phyloP scores from a whole-genome alignment of 2,113 vertebrate genomes.

The Corythaixoides concolor region DNA sequence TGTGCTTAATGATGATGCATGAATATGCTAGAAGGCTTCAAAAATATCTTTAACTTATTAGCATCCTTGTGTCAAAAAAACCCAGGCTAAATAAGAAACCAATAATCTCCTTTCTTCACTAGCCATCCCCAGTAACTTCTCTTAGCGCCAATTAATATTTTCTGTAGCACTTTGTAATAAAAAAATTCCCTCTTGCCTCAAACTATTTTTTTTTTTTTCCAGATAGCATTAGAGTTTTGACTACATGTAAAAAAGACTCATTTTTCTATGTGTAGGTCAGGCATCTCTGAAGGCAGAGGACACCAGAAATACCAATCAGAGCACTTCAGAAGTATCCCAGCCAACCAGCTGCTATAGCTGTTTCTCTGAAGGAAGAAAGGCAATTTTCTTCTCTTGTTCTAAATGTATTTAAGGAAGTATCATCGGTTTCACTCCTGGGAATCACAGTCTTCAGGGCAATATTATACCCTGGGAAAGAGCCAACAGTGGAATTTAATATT shows the following conservation, averaged over 20 bases:
- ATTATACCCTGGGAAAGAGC: neutral
- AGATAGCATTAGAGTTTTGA: neutral
- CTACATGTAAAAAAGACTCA: neutral
- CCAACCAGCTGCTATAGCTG: neutral
- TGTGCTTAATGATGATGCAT: neutral
- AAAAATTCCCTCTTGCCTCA: neutral
- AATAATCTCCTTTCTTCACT: neutral
- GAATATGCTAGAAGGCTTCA: neutral
- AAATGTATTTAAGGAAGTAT: neutral
- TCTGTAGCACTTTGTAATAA: neutral
- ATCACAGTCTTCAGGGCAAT: neutral
- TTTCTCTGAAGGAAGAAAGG: neutral
- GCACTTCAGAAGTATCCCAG: neutral
- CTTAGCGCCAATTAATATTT: neutral
- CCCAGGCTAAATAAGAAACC: neutral
- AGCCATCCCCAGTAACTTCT: neutral
- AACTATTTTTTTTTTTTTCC: neutral
- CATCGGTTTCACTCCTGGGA: neutral
- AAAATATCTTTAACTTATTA: neutral
- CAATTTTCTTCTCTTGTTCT: neutral
- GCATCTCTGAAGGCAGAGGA: neutral
- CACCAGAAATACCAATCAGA: neutral
- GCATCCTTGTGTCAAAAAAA: neutral
- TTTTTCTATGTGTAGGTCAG: neutral
- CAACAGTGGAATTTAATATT: neutral